Evolutionary conservation across 2,888 invertebrate genomes (phyloP), one percentile per base, ranked within the genome.

Genomic region (Monoplex corrugatus): DNA sequence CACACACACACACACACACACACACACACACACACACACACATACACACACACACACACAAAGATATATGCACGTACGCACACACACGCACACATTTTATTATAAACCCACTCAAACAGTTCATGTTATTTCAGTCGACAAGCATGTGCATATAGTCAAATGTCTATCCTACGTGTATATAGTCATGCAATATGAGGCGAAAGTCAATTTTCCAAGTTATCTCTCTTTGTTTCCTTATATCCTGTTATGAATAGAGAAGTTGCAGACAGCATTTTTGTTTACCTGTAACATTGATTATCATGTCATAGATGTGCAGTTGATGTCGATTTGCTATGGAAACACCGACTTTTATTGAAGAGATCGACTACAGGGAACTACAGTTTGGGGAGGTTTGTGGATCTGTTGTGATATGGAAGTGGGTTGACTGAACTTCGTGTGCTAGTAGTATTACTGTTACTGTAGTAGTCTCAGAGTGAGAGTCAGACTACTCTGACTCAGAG

Each of bases 321-420:
- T 6, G 19, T 28, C 3, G 23, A 40, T 43, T 10, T 80, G 78
- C 57, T 63, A 94, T 94, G 94, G 94, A 94, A 86, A 91, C 93
- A 32, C 91, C 94, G 38, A 93, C 94, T 8, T 95, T 95, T 93
- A 93, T 95, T 16, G 95, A 95, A 89, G 95, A 95, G 91, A 95
- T 95, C 28, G 94, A 95, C 84, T 94, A 93, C 86, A 91, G 92
- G 32, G 95, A 95, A 90, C 92, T 95, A n/a, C 91, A 93, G 57
- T 95, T 95, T 90, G 91, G 93, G 63, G 95, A 95, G 95, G 95
- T 95, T 32, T 80, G 82, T 87, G 38, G n/a, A 68, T n/a, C n/a
- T n/a, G n/a, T n/a, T n/a, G n/a, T n/a, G n/a, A n/a, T n/a, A n/a
- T n/a, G n/a, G n/a, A n/a, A n/a, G n/a, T n/a, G n/a, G n/a, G n/a